A percentile compares a stretch with the other conserved stretches of the same genome.
These are phyloP conservation scores for Diplolepis rosae DNA, from an alignment of 2,888 invertebrate species.

Conservation along the genomic window DNA sequence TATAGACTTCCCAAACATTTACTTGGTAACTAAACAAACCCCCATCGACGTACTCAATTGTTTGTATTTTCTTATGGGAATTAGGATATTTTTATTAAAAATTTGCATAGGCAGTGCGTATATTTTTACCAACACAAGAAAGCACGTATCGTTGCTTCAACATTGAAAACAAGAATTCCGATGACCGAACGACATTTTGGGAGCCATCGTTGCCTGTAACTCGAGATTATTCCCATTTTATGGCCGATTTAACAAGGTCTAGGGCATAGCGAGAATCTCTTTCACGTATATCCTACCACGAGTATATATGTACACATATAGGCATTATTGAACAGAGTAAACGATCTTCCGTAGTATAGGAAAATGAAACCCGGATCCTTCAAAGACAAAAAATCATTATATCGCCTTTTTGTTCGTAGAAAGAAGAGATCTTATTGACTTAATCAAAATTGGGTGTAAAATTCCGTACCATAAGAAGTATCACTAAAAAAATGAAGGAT, in stretches of 20 bases:
- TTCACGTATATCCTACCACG: slow-evolving; percentile 21
- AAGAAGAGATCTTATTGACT: not conserved
- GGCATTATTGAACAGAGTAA: slow-evolving; percentile 24
- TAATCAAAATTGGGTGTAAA: not conserved
- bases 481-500: too few species aligned
- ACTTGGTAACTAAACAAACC: not conserved
- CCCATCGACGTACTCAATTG: not conserved
- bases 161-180: slow-evolving; percentile 42
- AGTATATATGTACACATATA: slow-evolving; percentile 32
- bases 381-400: not conserved
- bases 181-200: slow-evolving; percentile 49
- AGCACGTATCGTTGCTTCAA: not conserved
- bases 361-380: not conserved
- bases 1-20: too few species aligned
- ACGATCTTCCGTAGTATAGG: slow-evolving; percentile 30
- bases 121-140: not conserved
- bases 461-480: too few species aligned
- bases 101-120: not conserved
- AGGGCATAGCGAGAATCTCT: slow-evolving; percentile 40
- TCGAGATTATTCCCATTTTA: slow-evolving; percentile 66
- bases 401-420: not conserved
- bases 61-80: not conserved
- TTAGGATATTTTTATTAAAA: not conserved
- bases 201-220: slow-evolving; percentile 57
- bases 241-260: slow-evolving; percentile 63